phyloP scores from a whole-genome alignment of 2,888 invertebrate genomes.

The Antitype chi region DNA sequence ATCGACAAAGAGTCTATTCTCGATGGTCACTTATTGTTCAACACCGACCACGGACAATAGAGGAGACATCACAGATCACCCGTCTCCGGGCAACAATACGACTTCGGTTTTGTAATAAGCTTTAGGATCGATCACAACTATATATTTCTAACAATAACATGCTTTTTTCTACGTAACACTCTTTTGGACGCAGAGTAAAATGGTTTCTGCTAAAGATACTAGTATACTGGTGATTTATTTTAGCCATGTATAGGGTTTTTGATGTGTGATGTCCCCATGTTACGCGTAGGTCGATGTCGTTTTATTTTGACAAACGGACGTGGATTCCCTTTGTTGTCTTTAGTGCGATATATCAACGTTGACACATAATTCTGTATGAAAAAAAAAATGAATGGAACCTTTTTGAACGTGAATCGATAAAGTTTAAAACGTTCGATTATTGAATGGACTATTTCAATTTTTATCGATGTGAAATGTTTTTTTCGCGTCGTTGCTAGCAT shows the following conservation, averaged over 20 bases:
- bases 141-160: conserved; percentile 73
- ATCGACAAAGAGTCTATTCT: conserved; percentile 81
- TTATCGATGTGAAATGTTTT: conserved; percentile 45
- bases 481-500: conserved; percentile 31
- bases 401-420: conserved; percentile 73
- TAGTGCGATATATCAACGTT: conserved; percentile 85
- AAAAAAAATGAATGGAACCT: conserved; percentile 78
- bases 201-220: conserved; percentile 64
- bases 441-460: conserved; percentile 58
- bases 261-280: conserved; percentile 79
- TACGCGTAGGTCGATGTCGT: conserved; percentile 85
- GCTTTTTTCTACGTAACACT: conserved; percentile 68
- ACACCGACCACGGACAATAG: conserved; percentile 81
- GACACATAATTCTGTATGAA: conserved; percentile 80
- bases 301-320: conserved; percentile 88
- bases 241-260: conserved; percentile 69
- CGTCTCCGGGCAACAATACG: conserved; percentile 81
- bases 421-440: conserved; percentile 63
- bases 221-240: conserved; percentile 72
- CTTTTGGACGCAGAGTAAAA: conserved; percentile 71
- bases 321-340: conserved; percentile 85
- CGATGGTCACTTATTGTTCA: conserved; percentile 89
- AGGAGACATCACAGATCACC: conserved; percentile 85
- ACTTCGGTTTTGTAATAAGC: conserved; percentile 82
- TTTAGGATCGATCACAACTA: conserved; percentile 78